Conservation (phyloP, 2,797 vertebrate species). For the Gymnopithys bicolor region DNA sequence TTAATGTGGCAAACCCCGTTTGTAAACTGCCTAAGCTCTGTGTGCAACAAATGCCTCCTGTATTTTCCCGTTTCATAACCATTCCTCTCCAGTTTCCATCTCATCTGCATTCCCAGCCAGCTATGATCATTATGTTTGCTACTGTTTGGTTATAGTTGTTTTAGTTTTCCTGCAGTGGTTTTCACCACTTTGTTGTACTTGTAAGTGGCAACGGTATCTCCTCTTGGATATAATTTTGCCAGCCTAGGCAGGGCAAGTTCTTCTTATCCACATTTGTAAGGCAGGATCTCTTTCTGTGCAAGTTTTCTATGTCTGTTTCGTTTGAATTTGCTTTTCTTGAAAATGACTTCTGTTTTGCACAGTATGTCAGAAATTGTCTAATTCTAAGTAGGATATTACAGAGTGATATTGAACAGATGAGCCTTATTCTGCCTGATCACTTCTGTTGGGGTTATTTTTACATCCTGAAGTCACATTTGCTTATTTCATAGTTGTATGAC, state of each 20-base stretch:
- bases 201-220: not conserved
- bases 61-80: not conserved
- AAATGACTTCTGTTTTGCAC: not conserved
- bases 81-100: not conserved
- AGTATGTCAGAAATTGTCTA: not conserved
- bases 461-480: not conserved
- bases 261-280: not conserved
- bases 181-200: not conserved
- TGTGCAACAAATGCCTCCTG: not conserved
- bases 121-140: not conserved
- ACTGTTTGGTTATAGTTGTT: not conserved
- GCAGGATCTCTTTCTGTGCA: not conserved
- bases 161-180: not conserved
- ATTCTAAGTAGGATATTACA: not conserved
- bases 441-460: not conserved
- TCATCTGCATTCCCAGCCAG: not conserved
- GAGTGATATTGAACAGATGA: not conserved
- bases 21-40: not conserved
- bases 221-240: not conserved
- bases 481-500: rapidly evolving
- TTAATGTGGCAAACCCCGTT: rapidly evolving
- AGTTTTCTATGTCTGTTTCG: rapidly evolving
- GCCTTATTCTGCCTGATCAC: not conserved
- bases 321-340: not conserved
- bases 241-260: not conserved